These are phyloP conservation scores for Andinoacara biseriatus DNA, from an alignment of 2,113 vertebrate species.

Conservation along the genomic window DNA sequence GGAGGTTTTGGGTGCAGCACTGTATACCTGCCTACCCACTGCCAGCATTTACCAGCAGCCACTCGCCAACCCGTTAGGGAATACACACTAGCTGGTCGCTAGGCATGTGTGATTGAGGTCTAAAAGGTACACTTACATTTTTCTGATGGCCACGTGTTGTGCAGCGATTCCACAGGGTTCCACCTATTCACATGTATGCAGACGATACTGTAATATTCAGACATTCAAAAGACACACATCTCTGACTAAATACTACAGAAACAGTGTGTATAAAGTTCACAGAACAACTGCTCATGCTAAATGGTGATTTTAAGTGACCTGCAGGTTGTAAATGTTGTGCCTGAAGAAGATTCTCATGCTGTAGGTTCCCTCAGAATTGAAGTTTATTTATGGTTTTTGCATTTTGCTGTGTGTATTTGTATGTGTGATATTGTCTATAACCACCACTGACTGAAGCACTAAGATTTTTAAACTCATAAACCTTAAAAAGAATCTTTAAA, in stretches of 20 bases:
- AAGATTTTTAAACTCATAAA: background rate
- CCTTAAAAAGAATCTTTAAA: no score
- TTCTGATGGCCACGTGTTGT: background rate
- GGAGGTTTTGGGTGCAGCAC: background rate
- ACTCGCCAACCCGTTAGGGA: background rate
- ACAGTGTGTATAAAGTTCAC: no score
- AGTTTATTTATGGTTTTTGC: no score
- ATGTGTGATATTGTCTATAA: background rate
- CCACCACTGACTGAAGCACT: no score
- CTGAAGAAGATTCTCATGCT: background rate
- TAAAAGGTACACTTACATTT: background rate
- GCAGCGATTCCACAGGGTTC: background rate
- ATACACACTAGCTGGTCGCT: background rate
- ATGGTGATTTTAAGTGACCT: background rate
- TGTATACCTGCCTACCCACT: background rate
- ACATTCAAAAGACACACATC: no score
- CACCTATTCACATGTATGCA: no score
- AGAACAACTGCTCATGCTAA: background rate
- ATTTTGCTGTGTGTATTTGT: background rate
- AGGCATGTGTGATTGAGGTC: background rate
- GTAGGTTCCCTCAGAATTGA: no score
- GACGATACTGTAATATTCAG: no score
- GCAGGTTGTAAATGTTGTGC: background rate
- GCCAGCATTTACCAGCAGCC: background rate
- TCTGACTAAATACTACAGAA: no score